Base-by-base conservation (phyloP, 1,140 invertebrate genomes). In the Aphidius gifuensis region DNA sequence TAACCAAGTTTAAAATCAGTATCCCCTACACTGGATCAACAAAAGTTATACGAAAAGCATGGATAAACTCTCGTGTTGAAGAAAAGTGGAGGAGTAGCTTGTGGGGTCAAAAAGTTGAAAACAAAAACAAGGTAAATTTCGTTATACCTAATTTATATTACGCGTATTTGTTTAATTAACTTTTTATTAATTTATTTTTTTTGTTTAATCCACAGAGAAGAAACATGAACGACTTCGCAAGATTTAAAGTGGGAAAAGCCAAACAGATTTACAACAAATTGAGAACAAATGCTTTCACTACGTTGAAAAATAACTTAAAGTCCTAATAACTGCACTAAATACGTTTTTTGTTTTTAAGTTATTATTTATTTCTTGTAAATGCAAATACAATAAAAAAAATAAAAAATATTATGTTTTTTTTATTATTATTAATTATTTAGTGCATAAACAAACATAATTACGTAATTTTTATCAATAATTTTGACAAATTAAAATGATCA, bases 211-310 rank as follows among this genome's bases (percentile, higher is more conserved):
- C 1, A 56, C 78, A 94, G 91, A 88, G 93, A 64, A 83, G 86
- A 6, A 83, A 86, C 66, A 85, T 99, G 78, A 92, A 88, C 49
- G 97, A 99, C 76, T 98, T 95, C 76, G 97, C 99, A 73, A 85
- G 97, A 56, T 99, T 97, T 84, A 98, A 98, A 80, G 77, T 99
- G 65, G 89, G 92, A 69, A 89, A 90, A 74, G 94, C 94, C 5
- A 91, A 93, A 72, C 90, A 93, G 68, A 86, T 90, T 72, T 87
- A 94, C 69, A 98, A 98, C 76, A 90, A 92, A 72, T 83, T 97
- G 21, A 85, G 94, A 65, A 89, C 90, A 53, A 83, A 86, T 39
- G 90, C 90, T 49, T 94, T 92, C 83, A 88, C 87, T 68, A 89
- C 86, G 70, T 77, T 96, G 69, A 91, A 88, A 76, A 86, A 87